Evolutionary conservation across 2,888 invertebrate species (phyloP), one percentile per base, ranked within the genome.

Genomic region (Spilarctia lutea): DNA sequence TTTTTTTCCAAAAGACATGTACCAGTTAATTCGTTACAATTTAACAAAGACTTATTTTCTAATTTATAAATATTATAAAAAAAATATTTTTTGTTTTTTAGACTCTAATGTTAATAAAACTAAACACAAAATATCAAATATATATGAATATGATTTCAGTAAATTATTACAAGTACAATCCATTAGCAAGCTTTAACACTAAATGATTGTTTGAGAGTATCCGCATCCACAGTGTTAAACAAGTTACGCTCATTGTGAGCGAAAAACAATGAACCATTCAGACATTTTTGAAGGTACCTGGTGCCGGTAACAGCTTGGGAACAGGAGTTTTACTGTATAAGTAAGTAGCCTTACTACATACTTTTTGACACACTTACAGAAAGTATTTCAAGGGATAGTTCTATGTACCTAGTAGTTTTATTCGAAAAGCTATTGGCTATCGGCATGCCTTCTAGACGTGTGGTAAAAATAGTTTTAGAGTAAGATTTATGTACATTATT

Each of bases 251-350:
- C 68, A 68, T 81, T 75, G 71, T 75, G 78, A 79, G 76, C 72
- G 70, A 66, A 33, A 73, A 87, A 90, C 89, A 90, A 90, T 88
- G 84, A 77, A 71, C 86, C 80, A 71, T 74, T 74, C 48, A 39
- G 30, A 60, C 45, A 60, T 70, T 66, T 74, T 74, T 67, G 65
- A 74, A 71, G 45, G 63, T 42, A 68, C 30, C 30, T 39, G 30
- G 56, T 45, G 71, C n/a, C 48, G 24, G 48, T 42, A 67, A 56
- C 67, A 30, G 42, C 39, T 67, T 27, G 56, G 3, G 30, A 67
- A 72, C 60, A 68, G 56, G 60, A 18, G 16, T 68, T 68, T 60
- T 42, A 30, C 67, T 42, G 56, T 72, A 6, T n/a, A 48, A 48
- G 2, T 52, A 56, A 35, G 35, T 65, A 24, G 35, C 48, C 65